phyloP scores from a whole-genome alignment of 2,888 invertebrate species.

The Aleiodes alternator region DNA sequence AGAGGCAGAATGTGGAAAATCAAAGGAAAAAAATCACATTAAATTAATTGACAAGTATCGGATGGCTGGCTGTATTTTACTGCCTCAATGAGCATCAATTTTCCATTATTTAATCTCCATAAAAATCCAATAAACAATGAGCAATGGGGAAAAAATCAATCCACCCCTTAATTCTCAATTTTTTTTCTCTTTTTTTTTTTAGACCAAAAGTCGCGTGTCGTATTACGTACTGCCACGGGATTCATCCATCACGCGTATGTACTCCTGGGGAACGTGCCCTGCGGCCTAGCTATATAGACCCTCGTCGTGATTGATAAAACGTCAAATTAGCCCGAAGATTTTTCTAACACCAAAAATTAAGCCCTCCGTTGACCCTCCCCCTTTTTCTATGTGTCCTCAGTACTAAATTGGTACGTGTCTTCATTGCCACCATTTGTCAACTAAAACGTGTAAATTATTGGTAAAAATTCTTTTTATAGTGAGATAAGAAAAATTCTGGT shows the following conservation, averaged over 20 bases:
- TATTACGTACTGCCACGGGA: conserved; percentile 63
- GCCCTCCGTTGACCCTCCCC: conserved; percentile 33
- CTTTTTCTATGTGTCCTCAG: conserved; percentile 26
- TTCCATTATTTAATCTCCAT: conserved; percentile 64
- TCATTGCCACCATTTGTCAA: conserved; percentile 8
- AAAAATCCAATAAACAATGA: conserved; percentile 69
- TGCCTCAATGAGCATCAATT: conserved; percentile 54
- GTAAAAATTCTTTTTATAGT: neutral
- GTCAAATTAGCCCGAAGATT: conserved; percentile 69
- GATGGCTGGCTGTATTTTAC: conserved; percentile 52
- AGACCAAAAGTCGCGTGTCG: conserved; percentile 57
- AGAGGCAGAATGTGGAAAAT: conserved; percentile 16
- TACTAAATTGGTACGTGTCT: neutral
- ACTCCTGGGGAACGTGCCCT: conserved; percentile 46
- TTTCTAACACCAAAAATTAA: conserved; percentile 55
- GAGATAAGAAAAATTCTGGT: too few species aligned
- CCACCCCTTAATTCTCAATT: conserved; percentile 50
- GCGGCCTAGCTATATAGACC: conserved; percentile 51
- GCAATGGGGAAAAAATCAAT: conserved; percentile 45
- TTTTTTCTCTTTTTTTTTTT: conserved; percentile 48
- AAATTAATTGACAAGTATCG: conserved; percentile 36
- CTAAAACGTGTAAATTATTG: too few species aligned
- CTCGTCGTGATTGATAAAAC: conserved; percentile 72
- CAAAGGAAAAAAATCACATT: conserved; percentile 2
- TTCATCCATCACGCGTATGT: conserved; percentile 65